These are phyloP conservation scores for Pentamera pediparva DNA, from an alignment of 53 echinoderm and acorn worm species.

Conservation along the genomic window DNA sequence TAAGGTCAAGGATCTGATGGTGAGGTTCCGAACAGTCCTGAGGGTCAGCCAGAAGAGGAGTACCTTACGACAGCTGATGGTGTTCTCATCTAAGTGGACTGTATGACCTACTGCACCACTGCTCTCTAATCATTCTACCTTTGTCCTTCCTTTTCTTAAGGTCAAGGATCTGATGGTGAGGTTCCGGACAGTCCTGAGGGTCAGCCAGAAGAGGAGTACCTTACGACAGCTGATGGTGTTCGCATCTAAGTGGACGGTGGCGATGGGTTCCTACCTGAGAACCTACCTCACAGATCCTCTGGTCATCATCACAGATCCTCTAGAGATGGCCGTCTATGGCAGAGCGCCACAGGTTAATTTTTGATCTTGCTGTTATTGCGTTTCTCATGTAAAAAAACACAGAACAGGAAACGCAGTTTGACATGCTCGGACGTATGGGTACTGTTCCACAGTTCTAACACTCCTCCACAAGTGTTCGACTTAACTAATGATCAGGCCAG, in stretches of 20 bases:
- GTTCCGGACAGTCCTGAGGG: slow-evolving; percentile 35
- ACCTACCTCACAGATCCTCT: slow-evolving; percentile 71
- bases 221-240: slow-evolving; percentile 71
- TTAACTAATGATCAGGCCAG: too few species aligned
- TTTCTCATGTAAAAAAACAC: too few species aligned
- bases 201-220: slow-evolving; percentile 28
- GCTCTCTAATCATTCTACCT: too few species aligned
- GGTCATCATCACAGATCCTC: slow-evolving; percentile 48
- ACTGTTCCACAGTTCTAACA: too few species aligned
- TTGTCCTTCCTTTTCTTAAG: slow-evolving; percentile 30
- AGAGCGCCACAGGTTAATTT: slow-evolving; percentile 78
- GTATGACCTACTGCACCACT: too few species aligned
- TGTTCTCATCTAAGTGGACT: slow-evolving; percentile 76
- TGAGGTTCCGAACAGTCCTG: slow-evolving; percentile 37
- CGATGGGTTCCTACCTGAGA: slow-evolving; percentile 62
- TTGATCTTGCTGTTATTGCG: too few species aligned
- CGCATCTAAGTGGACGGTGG: slow-evolving; percentile 65
- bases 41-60: slow-evolving; percentile 19
- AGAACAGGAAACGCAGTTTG: too few species aligned
- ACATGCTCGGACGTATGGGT: too few species aligned
- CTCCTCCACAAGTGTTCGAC: too few species aligned
- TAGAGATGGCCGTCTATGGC: slow-evolving; percentile 85
- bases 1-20: slow-evolving; percentile 77
- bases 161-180: slow-evolving; percentile 67
- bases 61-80: slow-evolving; percentile 61